Evolutionary conservation across 2,888 invertebrate species (phyloP).

Genomic region (Crepidodera aurea): DNA sequence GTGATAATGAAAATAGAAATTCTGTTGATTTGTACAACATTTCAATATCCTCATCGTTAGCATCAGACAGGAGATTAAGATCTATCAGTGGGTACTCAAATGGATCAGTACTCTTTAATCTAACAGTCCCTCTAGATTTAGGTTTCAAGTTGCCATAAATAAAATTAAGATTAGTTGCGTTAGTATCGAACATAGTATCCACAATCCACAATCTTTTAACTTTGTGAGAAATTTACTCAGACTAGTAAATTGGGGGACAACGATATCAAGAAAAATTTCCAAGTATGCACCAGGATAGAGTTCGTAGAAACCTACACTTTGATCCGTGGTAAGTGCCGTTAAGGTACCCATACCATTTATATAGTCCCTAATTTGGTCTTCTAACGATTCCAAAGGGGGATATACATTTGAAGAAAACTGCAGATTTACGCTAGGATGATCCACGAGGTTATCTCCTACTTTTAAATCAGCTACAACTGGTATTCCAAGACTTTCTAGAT

Average conservation of each 20-base stretch:
- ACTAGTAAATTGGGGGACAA: neutral
- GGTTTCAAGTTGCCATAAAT: slow-evolving; percentile 62
- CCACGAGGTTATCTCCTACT: slow-evolving; percentile 46
- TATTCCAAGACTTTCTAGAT: slow-evolving; percentile 43
- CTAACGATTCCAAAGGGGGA: slow-evolving; percentile 29
- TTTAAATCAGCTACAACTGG: slow-evolving; percentile 44
- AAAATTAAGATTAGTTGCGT: slow-evolving; percentile 26
- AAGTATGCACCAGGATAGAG: slow-evolving; percentile 4
- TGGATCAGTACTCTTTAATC: slow-evolving; percentile 38
- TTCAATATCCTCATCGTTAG: slow-evolving; percentile 60
- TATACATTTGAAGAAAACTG: slow-evolving; percentile 73
- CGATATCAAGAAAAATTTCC: neutral
- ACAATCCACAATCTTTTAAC: slow-evolving; percentile 46
- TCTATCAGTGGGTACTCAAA: slow-evolving; percentile 66
- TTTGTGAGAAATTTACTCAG: slow-evolving; percentile 22
- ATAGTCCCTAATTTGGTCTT: slow-evolving; percentile 64
- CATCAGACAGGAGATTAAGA: slow-evolving; percentile 70
- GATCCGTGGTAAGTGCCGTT: neutral
- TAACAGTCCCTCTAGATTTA: no score
- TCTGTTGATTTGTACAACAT: slow-evolving; percentile 64
- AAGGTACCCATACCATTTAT: slow-evolving; percentile 30
- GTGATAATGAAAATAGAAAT: slow-evolving; percentile 58
- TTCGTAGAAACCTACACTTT: slow-evolving; percentile 13
- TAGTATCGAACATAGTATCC: slow-evolving; percentile 60
- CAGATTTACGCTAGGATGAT: slow-evolving; percentile 58